phyloP scores from a whole-genome alignment of 2,888 invertebrate species.

The Acrobasis repandana region DNA sequence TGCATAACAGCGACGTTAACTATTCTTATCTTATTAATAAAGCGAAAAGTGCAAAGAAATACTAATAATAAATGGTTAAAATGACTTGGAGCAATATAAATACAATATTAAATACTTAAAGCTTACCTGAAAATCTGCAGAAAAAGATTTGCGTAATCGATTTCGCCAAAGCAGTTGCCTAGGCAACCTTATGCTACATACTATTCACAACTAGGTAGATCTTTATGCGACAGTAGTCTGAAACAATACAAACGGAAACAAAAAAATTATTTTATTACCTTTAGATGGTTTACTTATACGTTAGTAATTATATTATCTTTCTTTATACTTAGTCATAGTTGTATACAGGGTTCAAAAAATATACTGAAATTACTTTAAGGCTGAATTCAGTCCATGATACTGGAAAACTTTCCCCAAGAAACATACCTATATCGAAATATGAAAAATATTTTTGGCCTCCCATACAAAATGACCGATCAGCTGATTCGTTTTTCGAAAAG shows the following conservation, averaged over 20 bases:
- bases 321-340: neutral
- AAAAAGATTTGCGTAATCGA: conserved; percentile 33
- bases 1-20: too few relatives aligned
- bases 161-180: conserved; percentile 36
- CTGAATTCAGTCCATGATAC: too few relatives aligned
- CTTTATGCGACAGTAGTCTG: neutral
- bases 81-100: neutral
- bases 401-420: too few relatives aligned
- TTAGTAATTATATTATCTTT: too few relatives aligned
- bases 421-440: too few relatives aligned
- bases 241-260: conserved; percentile 5
- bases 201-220: neutral
- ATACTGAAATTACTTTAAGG: too few relatives aligned
- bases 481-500: too few relatives aligned
- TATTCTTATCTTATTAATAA: too few relatives aligned
- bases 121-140: conserved; percentile 13
- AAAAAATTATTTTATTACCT: neutral
- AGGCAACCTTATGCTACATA: conserved; percentile 34
- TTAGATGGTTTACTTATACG: neutral
- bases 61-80: neutral
- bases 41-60: too few relatives aligned
- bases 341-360: too few relatives aligned
- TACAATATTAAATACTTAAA: neutral
- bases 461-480: too few relatives aligned
- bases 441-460: too few relatives aligned